phyloP scores from a whole-genome alignment of 2,888 invertebrate genomes.

The Drosophila infuscata region DNA sequence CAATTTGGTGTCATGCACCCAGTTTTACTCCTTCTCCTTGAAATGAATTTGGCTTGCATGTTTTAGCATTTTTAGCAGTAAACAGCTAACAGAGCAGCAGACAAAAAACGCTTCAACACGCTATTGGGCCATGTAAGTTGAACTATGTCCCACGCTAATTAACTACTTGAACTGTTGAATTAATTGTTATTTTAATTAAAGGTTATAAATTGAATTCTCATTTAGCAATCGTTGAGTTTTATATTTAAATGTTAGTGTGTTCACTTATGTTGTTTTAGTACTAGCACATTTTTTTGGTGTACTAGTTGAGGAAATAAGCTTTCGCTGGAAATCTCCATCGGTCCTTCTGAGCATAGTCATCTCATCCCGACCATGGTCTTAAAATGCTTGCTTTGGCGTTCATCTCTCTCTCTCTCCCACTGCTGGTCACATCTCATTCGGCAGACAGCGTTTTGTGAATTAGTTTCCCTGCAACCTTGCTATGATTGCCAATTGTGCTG shows the following conservation, averaged over 20 bases:
- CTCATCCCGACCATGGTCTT: too few relatives aligned
- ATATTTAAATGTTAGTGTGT: not conserved
- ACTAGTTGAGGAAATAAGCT: conserved; percentile 84
- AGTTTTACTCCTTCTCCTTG: conserved; percentile 8
- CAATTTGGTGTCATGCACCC: conserved; percentile 33
- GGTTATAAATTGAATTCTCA: not conserved
- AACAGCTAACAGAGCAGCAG: conserved; percentile 39
- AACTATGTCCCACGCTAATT: not conserved
- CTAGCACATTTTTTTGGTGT: conserved; percentile 86
- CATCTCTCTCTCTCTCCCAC: too few relatives aligned
- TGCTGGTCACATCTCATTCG: too few relatives aligned
- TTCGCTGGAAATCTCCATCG: conserved; percentile 38
- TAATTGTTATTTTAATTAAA: not conserved
- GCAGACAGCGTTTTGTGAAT: too few relatives aligned
- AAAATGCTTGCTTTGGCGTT: too few relatives aligned
- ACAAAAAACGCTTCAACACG: conserved; percentile 85
- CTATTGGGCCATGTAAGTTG: conserved; percentile 85
- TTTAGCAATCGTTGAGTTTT: not conserved
- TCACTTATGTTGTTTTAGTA: conserved; percentile 82
- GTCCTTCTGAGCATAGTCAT: too few relatives aligned
- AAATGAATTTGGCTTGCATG: not conserved
- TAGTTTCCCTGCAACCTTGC: too few relatives aligned
- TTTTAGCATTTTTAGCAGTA: conserved; percentile 4
- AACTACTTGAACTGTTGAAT: conserved; percentile 3
- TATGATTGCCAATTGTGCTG: too few relatives aligned